Conservation (phyloP, 2,888 invertebrate species). For the Venusia cambrica region DNA sequence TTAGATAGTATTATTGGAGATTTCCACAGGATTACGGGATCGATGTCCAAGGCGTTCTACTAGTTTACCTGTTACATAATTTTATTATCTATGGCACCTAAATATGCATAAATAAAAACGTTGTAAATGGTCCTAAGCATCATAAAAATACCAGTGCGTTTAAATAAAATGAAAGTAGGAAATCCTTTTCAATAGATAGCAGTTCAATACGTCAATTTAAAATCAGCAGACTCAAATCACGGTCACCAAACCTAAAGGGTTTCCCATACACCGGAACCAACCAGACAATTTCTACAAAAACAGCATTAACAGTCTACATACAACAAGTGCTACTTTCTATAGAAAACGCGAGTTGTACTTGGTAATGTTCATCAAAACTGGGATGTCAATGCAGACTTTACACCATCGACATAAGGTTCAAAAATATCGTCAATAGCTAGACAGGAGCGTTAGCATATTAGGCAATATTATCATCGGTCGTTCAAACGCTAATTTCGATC, state of each 20-base stretch:
- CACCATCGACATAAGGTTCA: slow-evolving; percentile 12
- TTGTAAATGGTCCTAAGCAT: no score
- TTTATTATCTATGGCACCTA: no score
- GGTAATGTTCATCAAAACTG: slow-evolving; percentile 47
- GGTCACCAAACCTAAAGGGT: slow-evolving; percentile 46
- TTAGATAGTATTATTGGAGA: no score
- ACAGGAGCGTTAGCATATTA: slow-evolving; percentile 49
- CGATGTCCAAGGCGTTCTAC: no score
- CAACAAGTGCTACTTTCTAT: slow-evolving; percentile 70
- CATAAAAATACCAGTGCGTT: no score
- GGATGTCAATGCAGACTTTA: slow-evolving; percentile 28
- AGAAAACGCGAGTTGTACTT: slow-evolving; percentile 54
- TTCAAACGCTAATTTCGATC: slow-evolving; percentile 11
- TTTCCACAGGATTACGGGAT: no score
- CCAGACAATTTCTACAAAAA: slow-evolving; percentile 57
- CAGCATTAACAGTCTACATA: slow-evolving; percentile 66
- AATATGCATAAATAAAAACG: no score
- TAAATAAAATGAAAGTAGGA: no score
- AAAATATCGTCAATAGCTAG: slow-evolving; percentile 1
- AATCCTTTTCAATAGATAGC: no score
- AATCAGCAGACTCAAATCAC: slow-evolving; percentile 24
- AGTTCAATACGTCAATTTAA: slow-evolving; percentile 25
- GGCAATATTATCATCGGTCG: slow-evolving; percentile 54
- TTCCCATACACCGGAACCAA: slow-evolving; percentile 51
- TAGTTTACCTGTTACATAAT: no score